phyloP scores from a whole-genome alignment of 2,888 invertebrate species.

The Scrobipalpa costella region DNA sequence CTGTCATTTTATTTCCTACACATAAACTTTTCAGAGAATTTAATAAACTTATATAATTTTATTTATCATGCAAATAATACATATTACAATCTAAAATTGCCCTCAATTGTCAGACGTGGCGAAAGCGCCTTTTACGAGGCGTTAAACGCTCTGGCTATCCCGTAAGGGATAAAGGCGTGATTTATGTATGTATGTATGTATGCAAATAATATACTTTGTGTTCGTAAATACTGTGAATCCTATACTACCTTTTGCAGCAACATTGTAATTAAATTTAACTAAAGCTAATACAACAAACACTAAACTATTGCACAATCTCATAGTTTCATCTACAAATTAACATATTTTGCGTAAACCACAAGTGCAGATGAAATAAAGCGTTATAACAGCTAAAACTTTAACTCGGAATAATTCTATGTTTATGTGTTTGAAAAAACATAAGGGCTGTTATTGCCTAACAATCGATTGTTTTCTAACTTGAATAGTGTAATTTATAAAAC shows the following conservation, averaged over 20 bases:
- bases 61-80: too few relatives aligned
- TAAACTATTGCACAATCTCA: constrained; percentile 15
- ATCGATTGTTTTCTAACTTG: constrained; percentile 11
- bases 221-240: too few relatives aligned
- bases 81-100: too few relatives aligned
- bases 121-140: too few relatives aligned
- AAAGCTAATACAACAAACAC: constrained; percentile 15
- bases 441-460: constrained; percentile 4
- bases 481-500: constrained; percentile 23
- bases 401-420: constrained; percentile 5
- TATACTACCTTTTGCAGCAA: constrained; percentile 8
- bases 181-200: too few relatives aligned
- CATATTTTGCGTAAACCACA: constrained; percentile 5
- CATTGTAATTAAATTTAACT: constrained; percentile 21
- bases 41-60: too few relatives aligned
- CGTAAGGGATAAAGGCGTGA: too few relatives aligned
- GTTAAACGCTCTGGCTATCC: too few relatives aligned
- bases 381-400: background rate
- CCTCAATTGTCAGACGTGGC: too few relatives aligned
- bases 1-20: too few relatives aligned
- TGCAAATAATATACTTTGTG: too few relatives aligned
- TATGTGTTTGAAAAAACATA: background rate
- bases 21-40: too few relatives aligned
- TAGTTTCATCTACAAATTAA: constrained; percentile 15
- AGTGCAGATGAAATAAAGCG: background rate